Percentiles rank a stretch among this genome's conserved stretches.
phyloP scores from a whole-genome alignment of 1,140 invertebrate species.

The Drosophila nannoptera region DNA sequence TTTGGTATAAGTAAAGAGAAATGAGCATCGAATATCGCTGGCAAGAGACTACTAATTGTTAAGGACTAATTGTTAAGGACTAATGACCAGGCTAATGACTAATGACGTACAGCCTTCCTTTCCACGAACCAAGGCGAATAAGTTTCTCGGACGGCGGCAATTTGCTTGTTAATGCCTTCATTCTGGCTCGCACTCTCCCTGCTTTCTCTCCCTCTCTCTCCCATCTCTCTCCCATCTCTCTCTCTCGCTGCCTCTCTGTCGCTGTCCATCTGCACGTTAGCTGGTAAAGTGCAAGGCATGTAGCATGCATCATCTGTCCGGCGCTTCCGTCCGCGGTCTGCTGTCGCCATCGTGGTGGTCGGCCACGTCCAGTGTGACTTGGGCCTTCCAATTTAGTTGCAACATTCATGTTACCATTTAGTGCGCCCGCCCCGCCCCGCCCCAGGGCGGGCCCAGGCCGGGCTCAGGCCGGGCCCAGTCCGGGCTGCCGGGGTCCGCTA shows the following conservation, averaged over 20 bases:
- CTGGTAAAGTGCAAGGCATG: slow-evolving; percentile 50
- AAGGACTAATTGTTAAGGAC: no score
- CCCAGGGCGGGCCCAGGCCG: not conserved
- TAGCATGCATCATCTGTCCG: slow-evolving; percentile 60
- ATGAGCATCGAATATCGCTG: no score
- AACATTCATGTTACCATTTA: slow-evolving; percentile 41
- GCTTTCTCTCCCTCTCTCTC: not conserved
- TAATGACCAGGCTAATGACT: no score
- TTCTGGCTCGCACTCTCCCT: not conserved
- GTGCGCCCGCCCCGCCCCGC: slow-evolving; percentile 2
- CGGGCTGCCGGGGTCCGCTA: not conserved
- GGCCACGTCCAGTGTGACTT: slow-evolving; percentile 56
- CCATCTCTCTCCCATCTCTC: not conserved
- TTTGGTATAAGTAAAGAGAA: no score
- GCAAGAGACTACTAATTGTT: no score
- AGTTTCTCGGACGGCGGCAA: slow-evolving; percentile 8
- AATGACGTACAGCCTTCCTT: no score
- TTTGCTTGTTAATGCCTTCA: slow-evolving; percentile 21
- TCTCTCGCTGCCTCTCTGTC: not conserved
- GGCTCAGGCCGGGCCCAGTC: not conserved
- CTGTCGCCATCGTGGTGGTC: slow-evolving; percentile 46
- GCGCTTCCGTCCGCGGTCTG: slow-evolving; percentile 38
- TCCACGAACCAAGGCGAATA: not conserved
- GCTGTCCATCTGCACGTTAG: not conserved
- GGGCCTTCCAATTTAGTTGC: slow-evolving; percentile 45